Conservation (phyloP, 1,140 invertebrate genomes). For the Sitobion miscanthi region DNA sequence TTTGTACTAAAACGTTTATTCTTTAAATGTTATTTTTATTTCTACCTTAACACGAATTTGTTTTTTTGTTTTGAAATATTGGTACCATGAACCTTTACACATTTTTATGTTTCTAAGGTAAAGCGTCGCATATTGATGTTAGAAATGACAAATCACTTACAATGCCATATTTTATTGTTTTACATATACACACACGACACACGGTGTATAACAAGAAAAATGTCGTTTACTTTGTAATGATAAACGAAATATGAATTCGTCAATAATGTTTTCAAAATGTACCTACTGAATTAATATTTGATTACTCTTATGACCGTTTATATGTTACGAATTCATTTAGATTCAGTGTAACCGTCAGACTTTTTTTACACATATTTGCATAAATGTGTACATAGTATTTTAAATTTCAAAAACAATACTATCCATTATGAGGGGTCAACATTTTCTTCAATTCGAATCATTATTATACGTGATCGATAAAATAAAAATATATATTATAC, state of each 20-base stretch:
- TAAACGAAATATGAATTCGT: conserved; percentile 15
- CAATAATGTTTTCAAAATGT: conserved; percentile 47
- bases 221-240: conserved; percentile 39
- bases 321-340: conserved; percentile 36
- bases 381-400: conserved; percentile 41
- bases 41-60: not conserved
- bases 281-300: conserved; percentile 53
- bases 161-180: not conserved
- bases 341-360: conserved; percentile 30
- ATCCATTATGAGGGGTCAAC: conserved; percentile 30
- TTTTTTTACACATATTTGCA: conserved; percentile 35
- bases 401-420: conserved; percentile 47
- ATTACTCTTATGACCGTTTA: conserved; percentile 33
- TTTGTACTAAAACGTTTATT: not conserved
- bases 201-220: not conserved
- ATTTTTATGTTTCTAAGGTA: not conserved
- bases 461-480: conserved; percentile 43
- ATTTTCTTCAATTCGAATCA: conserved; percentile 39
- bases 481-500: not conserved
- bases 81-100: not conserved
- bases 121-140: not conserved
- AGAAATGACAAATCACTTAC: conserved; percentile 28
- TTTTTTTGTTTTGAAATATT: conserved; percentile 1
- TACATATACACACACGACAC: not conserved
- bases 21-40: not conserved